These are phyloP conservation scores for Drosophila mettleri DNA, from an alignment of 2,888 invertebrate genomes.

Conservation along the genomic window DNA sequence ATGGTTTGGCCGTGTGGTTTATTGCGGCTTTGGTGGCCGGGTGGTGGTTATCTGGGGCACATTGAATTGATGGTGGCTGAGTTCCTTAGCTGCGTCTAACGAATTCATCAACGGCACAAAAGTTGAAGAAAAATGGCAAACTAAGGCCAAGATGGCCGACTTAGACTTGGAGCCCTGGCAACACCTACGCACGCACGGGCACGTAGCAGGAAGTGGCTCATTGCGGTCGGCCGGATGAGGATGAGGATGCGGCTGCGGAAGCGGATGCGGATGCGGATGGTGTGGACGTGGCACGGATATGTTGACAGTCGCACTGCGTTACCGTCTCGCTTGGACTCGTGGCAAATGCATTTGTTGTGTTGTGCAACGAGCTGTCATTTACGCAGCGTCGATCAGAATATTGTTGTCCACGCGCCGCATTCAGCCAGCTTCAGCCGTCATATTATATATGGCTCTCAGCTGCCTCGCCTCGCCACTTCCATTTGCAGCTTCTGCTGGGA, in stretches of 20 bases:
- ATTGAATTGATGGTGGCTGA: conserved; percentile 33
- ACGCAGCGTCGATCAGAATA: neutral
- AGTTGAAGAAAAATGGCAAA: conserved; percentile 68
- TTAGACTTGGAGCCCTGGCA: conserved; percentile 24
- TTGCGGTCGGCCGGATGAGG: conserved; percentile 21
- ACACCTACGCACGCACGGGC: conserved; percentile 2
- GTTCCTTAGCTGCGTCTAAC: conserved; percentile 44
- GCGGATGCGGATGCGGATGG: conserved; percentile 11
- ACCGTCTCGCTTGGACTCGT: conserved; percentile 34
- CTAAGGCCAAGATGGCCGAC: conserved; percentile 56
- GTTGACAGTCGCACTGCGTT: conserved; percentile 45
- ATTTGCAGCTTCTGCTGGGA: conserved; percentile 1
- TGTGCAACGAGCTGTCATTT: conserved; percentile 57
- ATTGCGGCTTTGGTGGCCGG: conserved; percentile 3
- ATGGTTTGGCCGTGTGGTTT: conserved; percentile 12
- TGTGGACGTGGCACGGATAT: conserved; percentile 34
- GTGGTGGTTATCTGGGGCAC: conserved; percentile 21
- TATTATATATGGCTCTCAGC: neutral
- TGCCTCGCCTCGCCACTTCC: neutral
- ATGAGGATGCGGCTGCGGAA: conserved; percentile 24
- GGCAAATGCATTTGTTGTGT: conserved; percentile 62
- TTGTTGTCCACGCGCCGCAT: neutral
- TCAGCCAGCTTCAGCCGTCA: neutral
- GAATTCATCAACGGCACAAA: conserved; percentile 68
- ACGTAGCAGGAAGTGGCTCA: conserved; percentile 24